A percentile compares a stretch with the other conserved stretches of the same genome.
Evolutionary conservation across 2,113 vertebrate species (phyloP).

Genomic region (Notiomystis cincta): DNA sequence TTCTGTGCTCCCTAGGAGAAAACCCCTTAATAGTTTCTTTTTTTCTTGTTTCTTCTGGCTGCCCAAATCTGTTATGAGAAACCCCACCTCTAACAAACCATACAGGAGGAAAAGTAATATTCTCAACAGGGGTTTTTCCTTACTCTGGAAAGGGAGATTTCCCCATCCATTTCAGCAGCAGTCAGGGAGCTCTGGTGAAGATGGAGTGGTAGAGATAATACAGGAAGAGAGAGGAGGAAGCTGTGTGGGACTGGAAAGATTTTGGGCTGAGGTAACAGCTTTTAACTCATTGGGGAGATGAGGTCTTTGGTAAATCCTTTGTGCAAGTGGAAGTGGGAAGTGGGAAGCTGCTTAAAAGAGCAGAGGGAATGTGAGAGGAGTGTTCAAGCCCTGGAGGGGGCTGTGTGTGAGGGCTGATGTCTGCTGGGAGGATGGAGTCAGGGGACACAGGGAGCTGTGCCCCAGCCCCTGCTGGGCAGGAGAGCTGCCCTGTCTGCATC

Average conservation of each 20-base stretch:
- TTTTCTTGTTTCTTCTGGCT: background rate
- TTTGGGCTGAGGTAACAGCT: background rate
- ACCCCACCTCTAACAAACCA: background rate
- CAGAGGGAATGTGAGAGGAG: background rate
- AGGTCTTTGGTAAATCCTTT: background rate
- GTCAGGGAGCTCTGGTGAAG: background rate
- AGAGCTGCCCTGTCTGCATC: background rate
- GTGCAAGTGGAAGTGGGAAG: background rate
- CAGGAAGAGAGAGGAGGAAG: background rate
- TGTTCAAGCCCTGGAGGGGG: background rate
- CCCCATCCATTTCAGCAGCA: background rate
- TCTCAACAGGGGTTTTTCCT: background rate
- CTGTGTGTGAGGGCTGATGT: background rate
- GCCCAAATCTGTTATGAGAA: background rate
- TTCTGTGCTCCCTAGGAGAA: background rate
- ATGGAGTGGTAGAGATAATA: background rate
- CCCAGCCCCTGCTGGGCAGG: background rate
- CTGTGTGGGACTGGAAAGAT: background rate
- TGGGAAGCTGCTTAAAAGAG: background rate
- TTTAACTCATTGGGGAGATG: background rate
- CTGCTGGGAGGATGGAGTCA: background rate
- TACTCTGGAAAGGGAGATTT: background rate
- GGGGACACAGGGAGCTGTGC: background rate
- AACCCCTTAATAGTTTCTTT: background rate
- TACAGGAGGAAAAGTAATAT: background rate